Percentiles rank a stretch among this genome's conserved stretches.
These are phyloP conservation scores for Herpailurus yagouaroundi DNA, from an alignment of 2,113 vertebrate species.

Conservation along the genomic window DNA sequence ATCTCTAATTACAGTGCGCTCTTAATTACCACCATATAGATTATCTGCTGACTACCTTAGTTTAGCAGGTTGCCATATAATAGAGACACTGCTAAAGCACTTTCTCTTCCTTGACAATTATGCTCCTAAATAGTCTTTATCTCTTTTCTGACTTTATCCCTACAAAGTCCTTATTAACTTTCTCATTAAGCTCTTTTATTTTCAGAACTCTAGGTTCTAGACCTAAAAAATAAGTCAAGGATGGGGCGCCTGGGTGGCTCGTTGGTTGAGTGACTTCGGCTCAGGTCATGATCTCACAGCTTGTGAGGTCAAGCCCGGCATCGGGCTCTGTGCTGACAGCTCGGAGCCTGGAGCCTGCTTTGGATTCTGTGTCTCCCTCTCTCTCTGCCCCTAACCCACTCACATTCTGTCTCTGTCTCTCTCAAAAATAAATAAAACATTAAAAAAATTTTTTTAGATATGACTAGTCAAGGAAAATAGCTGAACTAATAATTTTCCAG, in stretches of 20 bases:
- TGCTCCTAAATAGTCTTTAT: background rate
- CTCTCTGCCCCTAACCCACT: no score
- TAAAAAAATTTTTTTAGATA: no score
- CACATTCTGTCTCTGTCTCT: no score
- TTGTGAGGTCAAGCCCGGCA: no score
- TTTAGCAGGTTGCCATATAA: background rate
- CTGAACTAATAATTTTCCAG: constrained; percentile 22
- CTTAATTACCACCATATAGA: background rate
- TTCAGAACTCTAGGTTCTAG: background rate
- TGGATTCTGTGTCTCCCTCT: no score
- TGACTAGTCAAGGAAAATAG: background rate
- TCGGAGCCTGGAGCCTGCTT: no score
- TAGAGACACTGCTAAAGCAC: background rate
- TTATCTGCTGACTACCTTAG: background rate
- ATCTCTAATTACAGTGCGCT: background rate
- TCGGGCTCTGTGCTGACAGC: no score
- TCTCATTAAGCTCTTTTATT: background rate
- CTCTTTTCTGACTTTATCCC: background rate
- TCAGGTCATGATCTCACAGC: no score
- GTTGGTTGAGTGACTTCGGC: no score
- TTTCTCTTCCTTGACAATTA: background rate
- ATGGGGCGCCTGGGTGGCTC: no score
- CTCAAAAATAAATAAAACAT: no score
- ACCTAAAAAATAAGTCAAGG: background rate
- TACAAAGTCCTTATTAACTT: constrained; percentile 1